Evolutionary conservation across 2,888 invertebrate species (phyloP).

Genomic region (Hermaeophaga mercurialis): DNA sequence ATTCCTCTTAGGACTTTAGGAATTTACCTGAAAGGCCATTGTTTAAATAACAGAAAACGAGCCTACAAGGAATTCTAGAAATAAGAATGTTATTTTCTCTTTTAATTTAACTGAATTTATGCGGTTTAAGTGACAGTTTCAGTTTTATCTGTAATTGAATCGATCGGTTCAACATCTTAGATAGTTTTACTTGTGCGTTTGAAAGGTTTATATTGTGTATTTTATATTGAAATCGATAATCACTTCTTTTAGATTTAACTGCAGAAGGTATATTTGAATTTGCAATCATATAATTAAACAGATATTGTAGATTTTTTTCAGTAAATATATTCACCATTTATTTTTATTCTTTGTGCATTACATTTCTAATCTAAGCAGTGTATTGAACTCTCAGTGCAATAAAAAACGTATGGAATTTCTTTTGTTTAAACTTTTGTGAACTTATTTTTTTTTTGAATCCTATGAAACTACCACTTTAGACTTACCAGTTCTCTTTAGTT

Average conservation of each 20-base stretch:
- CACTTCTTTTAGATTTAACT: background rate
- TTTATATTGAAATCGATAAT: background rate
- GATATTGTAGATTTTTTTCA: no score
- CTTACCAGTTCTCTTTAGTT: no score
- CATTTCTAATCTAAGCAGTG: no score
- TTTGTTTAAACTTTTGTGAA: no score
- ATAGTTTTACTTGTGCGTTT: background rate
- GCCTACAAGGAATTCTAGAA: conserved; percentile 25
- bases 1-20: conserved; percentile 11
- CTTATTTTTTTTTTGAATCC: no score
- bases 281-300: no score
- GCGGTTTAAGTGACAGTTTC: conserved; percentile 14
- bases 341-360: no score
- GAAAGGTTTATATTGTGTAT: background rate
- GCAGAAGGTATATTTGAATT: no score
- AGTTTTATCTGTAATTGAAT: conserved; percentile 16
- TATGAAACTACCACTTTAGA: no score
- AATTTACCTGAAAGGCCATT: conserved; percentile 18
- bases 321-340: no score
- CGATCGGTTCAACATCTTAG: background rate
- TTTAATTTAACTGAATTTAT: conserved; percentile 22
- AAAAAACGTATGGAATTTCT: no score
- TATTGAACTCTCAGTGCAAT: no score
- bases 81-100: conserved; percentile 20
- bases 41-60: conserved; percentile 28